Evolutionary conservation across 2,888 invertebrate species (phyloP).

Genomic region (Leptinotarsa tumamoca): DNA sequence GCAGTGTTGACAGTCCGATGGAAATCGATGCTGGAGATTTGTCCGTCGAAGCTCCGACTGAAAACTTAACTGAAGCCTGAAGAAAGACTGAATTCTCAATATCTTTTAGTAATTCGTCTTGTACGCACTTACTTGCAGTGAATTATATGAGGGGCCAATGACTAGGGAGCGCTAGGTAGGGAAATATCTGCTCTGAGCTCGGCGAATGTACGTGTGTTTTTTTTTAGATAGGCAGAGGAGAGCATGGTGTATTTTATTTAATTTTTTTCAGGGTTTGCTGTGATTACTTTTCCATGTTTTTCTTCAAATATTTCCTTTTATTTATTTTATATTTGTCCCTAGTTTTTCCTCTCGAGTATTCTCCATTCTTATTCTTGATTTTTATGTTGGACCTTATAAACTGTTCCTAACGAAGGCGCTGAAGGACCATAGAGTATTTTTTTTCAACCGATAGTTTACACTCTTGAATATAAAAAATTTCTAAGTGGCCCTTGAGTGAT

Average conservation of each 20-base stretch:
- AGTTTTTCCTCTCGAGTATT: neutral
- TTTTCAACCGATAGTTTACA: no score
- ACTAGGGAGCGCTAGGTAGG: neutral
- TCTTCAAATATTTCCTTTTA: no score
- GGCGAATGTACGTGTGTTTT: neutral
- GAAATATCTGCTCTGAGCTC: neutral
- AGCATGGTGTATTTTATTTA: neutral
- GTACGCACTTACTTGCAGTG: conserved; percentile 8
- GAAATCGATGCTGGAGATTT: conserved; percentile 13
- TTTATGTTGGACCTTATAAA: neutral
- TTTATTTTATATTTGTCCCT: neutral
- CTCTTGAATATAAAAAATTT: no score
- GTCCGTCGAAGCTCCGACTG: neutral
- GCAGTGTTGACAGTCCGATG: conserved; percentile 16
- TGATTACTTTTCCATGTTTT: no score
- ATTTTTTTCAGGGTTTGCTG: neutral
- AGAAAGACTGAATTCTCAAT: conserved; percentile 25
- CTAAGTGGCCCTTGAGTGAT: no score
- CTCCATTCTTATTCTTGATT: neutral
- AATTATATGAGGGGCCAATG: conserved; percentile 16
- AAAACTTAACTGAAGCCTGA: neutral
- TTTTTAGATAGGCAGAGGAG: no score
- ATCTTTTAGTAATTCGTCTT: conserved; percentile 4
- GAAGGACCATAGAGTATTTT: no score
- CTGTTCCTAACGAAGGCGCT: no score